These are phyloP conservation scores for Brenthis ino DNA, from an alignment of 2,888 invertebrate species.

Conservation along the genomic window DNA sequence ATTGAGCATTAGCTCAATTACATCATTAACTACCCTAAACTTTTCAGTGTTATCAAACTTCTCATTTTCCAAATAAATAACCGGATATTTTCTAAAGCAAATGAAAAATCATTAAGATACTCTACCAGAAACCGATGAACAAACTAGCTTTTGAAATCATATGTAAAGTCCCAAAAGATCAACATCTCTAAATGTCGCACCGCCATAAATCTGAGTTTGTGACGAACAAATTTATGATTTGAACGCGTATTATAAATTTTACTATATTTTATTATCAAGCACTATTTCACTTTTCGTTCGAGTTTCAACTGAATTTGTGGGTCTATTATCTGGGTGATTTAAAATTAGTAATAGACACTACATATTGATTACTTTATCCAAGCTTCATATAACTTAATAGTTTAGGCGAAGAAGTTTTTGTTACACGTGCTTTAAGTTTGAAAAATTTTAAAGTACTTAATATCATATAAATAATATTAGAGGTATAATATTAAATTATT, in stretches of 20 bases:
- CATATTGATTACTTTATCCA: background rate
- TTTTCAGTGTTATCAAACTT: no score
- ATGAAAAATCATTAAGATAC: no score
- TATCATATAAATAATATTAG: no score
- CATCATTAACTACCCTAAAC: no score
- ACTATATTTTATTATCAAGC: slow-evolving; percentile 35
- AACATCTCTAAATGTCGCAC: slow-evolving; percentile 35
- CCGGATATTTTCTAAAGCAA: no score
- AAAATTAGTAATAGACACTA: background rate
- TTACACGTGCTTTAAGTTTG: no score
- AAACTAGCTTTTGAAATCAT: background rate
- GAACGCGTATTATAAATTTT: slow-evolving; percentile 38
- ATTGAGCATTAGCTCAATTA: no score
- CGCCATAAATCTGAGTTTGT: slow-evolving; percentile 39
- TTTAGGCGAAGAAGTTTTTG: no score
- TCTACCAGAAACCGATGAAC: background rate
- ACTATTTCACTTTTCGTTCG: slow-evolving; percentile 27
- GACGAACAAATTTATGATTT: slow-evolving; percentile 38
- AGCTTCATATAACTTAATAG: no score
- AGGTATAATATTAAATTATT: no score
- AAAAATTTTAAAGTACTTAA: no score
- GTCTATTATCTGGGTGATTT: slow-evolving; percentile 6
- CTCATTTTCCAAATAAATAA: no score
- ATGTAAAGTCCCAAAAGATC: slow-evolving; percentile 8
- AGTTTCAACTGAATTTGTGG: slow-evolving; percentile 17